A percentile compares a stretch with the other conserved stretches of the same genome.
Evolutionary conservation across 2,797 vertebrate genomes (phyloP).

Genomic region (Ctenopoma multispine): DNA sequence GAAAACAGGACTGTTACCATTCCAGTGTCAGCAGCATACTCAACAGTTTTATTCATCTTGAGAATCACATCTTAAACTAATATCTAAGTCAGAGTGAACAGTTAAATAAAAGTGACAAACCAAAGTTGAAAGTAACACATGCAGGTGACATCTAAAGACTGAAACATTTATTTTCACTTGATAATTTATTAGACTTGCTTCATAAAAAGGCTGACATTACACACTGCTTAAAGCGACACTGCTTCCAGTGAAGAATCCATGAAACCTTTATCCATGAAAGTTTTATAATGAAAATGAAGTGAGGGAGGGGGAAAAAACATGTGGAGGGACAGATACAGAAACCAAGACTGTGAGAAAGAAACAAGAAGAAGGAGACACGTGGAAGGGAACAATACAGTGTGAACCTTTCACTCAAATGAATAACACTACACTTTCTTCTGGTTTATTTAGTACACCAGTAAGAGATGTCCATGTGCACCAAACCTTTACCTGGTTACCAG

Average conservation of each 20-base stretch:
- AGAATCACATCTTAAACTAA: conserved; percentile 52
- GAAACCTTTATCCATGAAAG: conserved; percentile 51
- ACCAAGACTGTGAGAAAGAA: conserved; percentile 63
- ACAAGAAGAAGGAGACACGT: conserved; percentile 48
- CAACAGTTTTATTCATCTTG: conserved; percentile 59
- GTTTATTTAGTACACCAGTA: conserved; percentile 60
- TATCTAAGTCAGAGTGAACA: conserved; percentile 50
- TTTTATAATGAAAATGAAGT: conserved; percentile 65
- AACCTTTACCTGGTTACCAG: conserved; percentile 44
- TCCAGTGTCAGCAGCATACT: conserved; percentile 54
- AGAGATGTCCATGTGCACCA: conserved; percentile 50
- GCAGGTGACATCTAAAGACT: conserved; percentile 84
- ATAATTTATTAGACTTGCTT: conserved; percentile 87
- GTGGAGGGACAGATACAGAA: conserved; percentile 67
- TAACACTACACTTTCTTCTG: conserved; percentile 50
- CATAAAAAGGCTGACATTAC: conserved; percentile 86
- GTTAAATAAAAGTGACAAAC: conserved; percentile 64
- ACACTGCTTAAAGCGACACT: conserved; percentile 77
- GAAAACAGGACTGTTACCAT: conserved; percentile 53
- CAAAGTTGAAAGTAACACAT: conserved; percentile 82
- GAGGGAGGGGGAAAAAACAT: conserved; percentile 53
- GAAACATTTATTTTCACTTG: conserved; percentile 84
- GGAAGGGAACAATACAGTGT: conserved; percentile 57
- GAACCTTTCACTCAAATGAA: conserved; percentile 53
- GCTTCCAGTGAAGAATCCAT: conserved; percentile 66